phyloP scores from a whole-genome alignment of 2,888 invertebrate genomes.

The Apomyelois bistriatella region DNA sequence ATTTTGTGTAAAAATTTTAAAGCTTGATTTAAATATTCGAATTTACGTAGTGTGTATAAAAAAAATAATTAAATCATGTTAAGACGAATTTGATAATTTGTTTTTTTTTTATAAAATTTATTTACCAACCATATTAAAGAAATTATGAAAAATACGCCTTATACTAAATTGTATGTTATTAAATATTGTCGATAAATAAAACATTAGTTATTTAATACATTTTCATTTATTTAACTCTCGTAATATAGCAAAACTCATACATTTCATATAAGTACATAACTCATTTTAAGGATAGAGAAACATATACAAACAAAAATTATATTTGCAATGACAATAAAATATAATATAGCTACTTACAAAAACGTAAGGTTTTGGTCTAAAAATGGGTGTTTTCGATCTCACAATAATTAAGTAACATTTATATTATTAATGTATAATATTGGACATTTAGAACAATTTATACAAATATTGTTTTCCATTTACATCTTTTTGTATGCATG shows the following conservation, averaged over 20 bases:
- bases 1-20: too few relatives aligned
- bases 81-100: too few relatives aligned
- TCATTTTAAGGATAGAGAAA: slow-evolving; percentile 23
- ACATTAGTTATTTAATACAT: slow-evolving; percentile 16
- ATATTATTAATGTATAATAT: slow-evolving; percentile 10
- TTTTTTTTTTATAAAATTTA: too few relatives aligned
- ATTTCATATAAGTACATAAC: slow-evolving; percentile 19
- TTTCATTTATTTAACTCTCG: slow-evolving; percentile 34
- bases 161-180: too few relatives aligned
- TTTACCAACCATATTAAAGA: too few relatives aligned
- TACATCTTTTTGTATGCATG: neutral
- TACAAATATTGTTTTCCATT: neutral
- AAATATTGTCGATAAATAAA: neutral
- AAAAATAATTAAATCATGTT: too few relatives aligned
- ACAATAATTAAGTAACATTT: slow-evolving; percentile 16
- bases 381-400: neutral
- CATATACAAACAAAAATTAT: slow-evolving; percentile 31
- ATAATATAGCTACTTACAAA: slow-evolving; percentile 4
- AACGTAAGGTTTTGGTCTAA: neutral
- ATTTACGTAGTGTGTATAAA: too few relatives aligned
- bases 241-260: slow-evolving; percentile 38
- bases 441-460: neutral
- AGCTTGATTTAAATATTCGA: too few relatives aligned
- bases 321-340: slow-evolving; percentile 17
- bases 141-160: too few relatives aligned